Base-by-base conservation (phyloP, 2,797 vertebrate species). In the Hyperoplus lanceolatus region DNA sequence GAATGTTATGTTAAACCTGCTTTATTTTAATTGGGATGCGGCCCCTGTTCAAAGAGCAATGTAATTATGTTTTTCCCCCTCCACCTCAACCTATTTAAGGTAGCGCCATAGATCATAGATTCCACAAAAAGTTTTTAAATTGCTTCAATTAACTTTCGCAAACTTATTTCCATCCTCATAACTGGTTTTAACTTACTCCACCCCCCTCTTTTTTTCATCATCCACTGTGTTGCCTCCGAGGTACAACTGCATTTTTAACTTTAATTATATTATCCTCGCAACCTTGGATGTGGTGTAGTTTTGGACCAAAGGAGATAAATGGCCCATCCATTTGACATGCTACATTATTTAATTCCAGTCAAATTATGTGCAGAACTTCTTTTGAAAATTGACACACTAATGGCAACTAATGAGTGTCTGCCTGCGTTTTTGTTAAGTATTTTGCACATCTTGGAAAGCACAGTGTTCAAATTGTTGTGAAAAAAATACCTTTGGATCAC, bases 71-170 rank as follows among this genome's bases (percentile, higher is more conserved):
- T 72, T 21, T 29, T 29, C 29, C 29, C 29, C 29, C 29, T 29
- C 29, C 29, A 41, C 70, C 68, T 73, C 55, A 29, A 41, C 67
- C 69, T 69, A 60, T 75, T 81, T 67, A 54, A 13, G 3, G 51
- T 8, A 49, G 53, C 59, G 29, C 68, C 55, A 10, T 3, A 49
- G 46, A 80, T 77, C 55, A 10, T 3, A 49, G 46, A 80, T 77
- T 77, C 49, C 38, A 43, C 65, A 51, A 63, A 76, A 89, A 87
- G 69, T 70, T 68, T 71, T 65, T 36, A 83, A 88, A 90, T 81
- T 75, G 72, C 78, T 81, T 89, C 72, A 86, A 69, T 92, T 91
- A 90, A 89, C 85, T 77, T 87, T 87, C 89, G 85, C 79, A 73
- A 67, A 49, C 70, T 59, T 64, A 64, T 83, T 87, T 89, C 51